Evolutionary conservation across 2,888 invertebrate genomes (phyloP).

Genomic region (Meghimatium bilineatum): DNA sequence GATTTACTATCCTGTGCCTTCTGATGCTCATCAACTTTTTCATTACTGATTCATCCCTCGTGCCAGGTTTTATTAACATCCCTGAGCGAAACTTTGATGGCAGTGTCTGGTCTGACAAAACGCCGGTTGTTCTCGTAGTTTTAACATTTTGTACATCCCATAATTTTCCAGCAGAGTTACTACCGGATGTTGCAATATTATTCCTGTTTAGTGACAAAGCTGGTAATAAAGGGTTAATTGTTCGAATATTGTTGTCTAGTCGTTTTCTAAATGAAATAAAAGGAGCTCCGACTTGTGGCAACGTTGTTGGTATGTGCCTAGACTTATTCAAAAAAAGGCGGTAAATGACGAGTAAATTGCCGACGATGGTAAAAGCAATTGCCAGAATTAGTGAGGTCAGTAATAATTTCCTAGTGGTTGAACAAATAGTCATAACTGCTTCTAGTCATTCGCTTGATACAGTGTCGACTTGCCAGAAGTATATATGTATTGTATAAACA

Average conservation of each 20-base stretch:
- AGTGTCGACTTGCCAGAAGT: background rate
- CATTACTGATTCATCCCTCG: slow-evolving; percentile 14
- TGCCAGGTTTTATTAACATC: slow-evolving; percentile 13
- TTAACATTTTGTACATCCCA: background rate
- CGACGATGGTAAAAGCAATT: background rate
- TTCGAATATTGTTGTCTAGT: background rate
- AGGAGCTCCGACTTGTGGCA: too few species aligned
- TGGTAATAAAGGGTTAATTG: too few species aligned
- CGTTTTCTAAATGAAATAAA: background rate
- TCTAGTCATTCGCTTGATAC: background rate
- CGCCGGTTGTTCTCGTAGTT: background rate
- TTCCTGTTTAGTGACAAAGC: background rate
- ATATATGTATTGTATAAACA: too few species aligned
- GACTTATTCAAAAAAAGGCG: background rate
- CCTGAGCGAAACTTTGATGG: background rate
- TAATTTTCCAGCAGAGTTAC: background rate
- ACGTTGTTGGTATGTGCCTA: background rate
- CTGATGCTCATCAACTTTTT: slow-evolving; percentile 5
- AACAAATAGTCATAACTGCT: background rate
- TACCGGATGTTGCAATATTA: background rate
- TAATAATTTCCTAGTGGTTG: background rate
- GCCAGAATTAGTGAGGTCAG: background rate
- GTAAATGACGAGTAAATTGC: background rate
- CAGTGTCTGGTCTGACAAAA: slow-evolving; percentile 5
- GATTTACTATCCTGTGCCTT: background rate